A percentile compares a stretch with the other conserved stretches of the same genome.
Evolutionary conservation across 2,113 vertebrate species (phyloP).

Genomic region (Okapia johnstoni): DNA sequence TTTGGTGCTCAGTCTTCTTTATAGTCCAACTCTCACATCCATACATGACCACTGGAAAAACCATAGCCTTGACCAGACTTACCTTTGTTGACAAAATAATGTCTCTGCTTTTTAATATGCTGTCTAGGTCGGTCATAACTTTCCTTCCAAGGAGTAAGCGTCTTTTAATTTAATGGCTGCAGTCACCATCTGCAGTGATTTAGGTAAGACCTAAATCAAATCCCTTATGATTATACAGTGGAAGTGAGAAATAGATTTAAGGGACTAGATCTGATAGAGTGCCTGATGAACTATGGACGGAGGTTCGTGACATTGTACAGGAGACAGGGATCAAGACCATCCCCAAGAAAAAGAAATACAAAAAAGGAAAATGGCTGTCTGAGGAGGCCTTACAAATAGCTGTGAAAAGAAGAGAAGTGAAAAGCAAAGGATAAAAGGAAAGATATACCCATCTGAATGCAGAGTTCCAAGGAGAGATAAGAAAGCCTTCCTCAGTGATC

Average conservation of each 20-base stretch:
- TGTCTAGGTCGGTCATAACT: neutral
- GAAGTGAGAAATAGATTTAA: neutral
- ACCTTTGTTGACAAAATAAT: neutral
- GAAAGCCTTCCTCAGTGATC: neutral
- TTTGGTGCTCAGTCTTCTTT: fast-evolving
- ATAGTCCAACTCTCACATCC: neutral
- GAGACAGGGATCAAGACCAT: neutral
- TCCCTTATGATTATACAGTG: neutral
- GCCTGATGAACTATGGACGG: neutral
- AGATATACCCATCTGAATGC: neutral
- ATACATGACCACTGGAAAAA: neutral
- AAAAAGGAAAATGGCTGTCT: neutral
- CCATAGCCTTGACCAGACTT: neutral
- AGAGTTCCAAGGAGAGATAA: neutral
- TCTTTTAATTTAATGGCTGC: neutral
- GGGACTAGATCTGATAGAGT: neutral
- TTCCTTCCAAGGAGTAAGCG: neutral
- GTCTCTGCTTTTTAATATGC: neutral
- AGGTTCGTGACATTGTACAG: neutral
- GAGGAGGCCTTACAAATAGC: neutral
- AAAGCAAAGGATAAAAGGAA: neutral
- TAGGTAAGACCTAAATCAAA: neutral
- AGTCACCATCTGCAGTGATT: neutral
- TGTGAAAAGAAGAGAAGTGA: neutral
- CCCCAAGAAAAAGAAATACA: neutral